Evolutionary conservation across 2,113 vertebrate species (phyloP).

Genomic region (Orycteropus afer): DNA sequence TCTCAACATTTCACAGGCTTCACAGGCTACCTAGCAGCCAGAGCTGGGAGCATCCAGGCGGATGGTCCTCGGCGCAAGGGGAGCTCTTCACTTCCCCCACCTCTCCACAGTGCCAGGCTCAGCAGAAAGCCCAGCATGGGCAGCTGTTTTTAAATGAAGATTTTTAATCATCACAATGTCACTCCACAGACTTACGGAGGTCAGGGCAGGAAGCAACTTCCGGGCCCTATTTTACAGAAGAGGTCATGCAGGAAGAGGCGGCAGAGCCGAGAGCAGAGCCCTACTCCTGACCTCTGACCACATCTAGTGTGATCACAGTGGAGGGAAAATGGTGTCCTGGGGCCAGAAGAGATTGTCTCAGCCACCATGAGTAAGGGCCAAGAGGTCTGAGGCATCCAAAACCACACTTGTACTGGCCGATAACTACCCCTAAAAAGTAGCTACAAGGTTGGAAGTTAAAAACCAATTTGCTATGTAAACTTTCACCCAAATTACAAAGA

Average conservation of each 20-base stretch:
- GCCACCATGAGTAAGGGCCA: not conserved
- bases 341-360: not conserved
- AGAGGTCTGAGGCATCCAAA: not conserved
- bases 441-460: not conserved
- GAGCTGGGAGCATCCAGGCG: not conserved
- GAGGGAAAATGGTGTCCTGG: not conserved
- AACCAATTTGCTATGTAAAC: too few relatives aligned
- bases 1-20: not conserved
- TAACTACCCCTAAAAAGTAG: not conserved
- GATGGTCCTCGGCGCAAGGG: not conserved
- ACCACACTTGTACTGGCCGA: not conserved
- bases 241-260: not conserved
- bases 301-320: not conserved
- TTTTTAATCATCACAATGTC: not conserved
- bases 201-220: not conserved
- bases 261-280: not conserved
- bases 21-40: not conserved
- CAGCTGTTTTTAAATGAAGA: not conserved
- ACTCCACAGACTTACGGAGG: not conserved
- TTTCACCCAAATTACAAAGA: too few relatives aligned
- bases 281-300: not conserved
- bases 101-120: not conserved
- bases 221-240: not conserved
- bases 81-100: not conserved
- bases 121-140: not conserved